Evolutionary conservation across 2,888 invertebrate species (phyloP).

Genomic region (Idaea straminata): DNA sequence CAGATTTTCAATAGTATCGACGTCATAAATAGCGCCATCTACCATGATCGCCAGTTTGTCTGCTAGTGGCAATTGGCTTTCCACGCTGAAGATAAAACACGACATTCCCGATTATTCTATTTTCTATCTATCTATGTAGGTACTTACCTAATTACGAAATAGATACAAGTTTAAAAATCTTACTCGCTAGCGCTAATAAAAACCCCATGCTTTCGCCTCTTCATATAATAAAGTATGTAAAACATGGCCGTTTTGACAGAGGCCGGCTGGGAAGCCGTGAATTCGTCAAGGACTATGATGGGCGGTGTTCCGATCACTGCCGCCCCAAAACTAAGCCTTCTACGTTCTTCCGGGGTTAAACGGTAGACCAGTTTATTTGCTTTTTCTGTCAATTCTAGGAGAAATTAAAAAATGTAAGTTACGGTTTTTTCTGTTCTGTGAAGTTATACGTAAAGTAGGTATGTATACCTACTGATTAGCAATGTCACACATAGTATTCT

Average conservation of each 20-base stretch:
- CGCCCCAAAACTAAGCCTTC: slow-evolving; percentile 54
- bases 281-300: slow-evolving; percentile 60
- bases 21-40: slow-evolving; percentile 57
- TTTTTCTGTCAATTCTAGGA: slow-evolving; percentile 35
- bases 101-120: neutral
- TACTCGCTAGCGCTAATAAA: slow-evolving; percentile 55
- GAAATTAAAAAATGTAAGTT: neutral
- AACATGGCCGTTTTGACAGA: slow-evolving; percentile 59
- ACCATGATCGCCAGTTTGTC: slow-evolving; percentile 55
- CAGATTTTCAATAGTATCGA: slow-evolving; percentile 54
- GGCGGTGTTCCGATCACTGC: slow-evolving; percentile 63
- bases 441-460: neutral
- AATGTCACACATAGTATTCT: neutral
- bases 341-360: slow-evolving; percentile 25
- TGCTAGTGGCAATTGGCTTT: slow-evolving; percentile 60
- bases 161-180: slow-evolving; percentile 1
- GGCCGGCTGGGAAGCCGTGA: slow-evolving; percentile 55
- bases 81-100: slow-evolving; percentile 44
- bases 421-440: neutral
- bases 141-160: neutral
- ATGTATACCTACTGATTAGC: neutral
- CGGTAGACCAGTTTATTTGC: slow-evolving; percentile 30
- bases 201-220: slow-evolving; percentile 56
- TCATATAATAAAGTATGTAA: slow-evolving; percentile 50
- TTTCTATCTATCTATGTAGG: neutral